Evolutionary conservation across 1,140 invertebrate species (phyloP), one percentile per base, ranked within the genome.

Genomic region (Bombus sibiricus): DNA sequence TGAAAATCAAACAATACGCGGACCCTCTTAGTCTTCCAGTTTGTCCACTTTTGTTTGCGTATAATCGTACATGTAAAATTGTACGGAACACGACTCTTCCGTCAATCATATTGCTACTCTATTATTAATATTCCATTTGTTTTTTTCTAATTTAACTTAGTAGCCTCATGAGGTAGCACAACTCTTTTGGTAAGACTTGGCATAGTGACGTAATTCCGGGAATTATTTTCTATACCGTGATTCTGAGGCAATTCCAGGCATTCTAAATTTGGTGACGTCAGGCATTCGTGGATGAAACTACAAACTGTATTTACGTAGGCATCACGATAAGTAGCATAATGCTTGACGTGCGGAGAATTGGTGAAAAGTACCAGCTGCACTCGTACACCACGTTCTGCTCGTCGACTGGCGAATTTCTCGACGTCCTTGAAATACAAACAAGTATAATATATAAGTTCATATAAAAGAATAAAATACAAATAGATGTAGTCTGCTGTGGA

Each of bases 281-380:
- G 90, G 88, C 96, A 97, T 88, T 96, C 96, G 75, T 96, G 95
- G 4, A 97, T 95, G 89, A 97, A 97, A 72, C 93, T 95, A 88
- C 95, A 96, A 15, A 97, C 96, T 53, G 95, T 96, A 64, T 96
- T 96, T 3, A 96, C 94, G 92, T 97, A 97, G 62, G 96, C 95
- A 47, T 97, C 96, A 34, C 95, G 95, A 91, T 97, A 96, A 43
- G 95, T 95, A 39, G 94, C 94, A 87, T 96, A 96, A 90, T 97
- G 97, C 87, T 97, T 96, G 0, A 97, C 97, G 93, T 98, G 97
- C 39, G 96, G 96, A 9, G 97, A 97, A 89, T 97, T 96, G 57
- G 97, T 96, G 92, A 97, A 97, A 47, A 96, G 95, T 18, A 97
- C 94, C 22, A 95, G 93, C 22, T 96, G 95, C 0, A 97, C 96